Evolutionary conservation across 2,888 invertebrate genomes (phyloP), one percentile per base, ranked within the genome.

Genomic region (Anagyrus pseudococci): DNA sequence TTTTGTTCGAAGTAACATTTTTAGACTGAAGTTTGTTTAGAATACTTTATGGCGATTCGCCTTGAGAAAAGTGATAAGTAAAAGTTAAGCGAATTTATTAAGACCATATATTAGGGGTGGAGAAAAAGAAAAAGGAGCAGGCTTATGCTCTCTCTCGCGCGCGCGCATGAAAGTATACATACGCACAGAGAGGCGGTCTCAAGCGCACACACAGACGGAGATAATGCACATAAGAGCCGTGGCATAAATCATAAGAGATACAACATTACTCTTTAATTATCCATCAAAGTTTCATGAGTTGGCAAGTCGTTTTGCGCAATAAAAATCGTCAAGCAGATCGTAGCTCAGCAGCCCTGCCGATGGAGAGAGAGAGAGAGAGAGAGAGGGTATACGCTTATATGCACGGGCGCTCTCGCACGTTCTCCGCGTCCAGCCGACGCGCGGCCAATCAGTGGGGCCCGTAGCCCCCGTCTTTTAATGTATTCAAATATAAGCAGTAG

Each of bases 401-500:
- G 64, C 64, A 50, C n/a, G 33, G 15, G n/a, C n/a, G 17, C 7
- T 22, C 20, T 4, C 13, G 23, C 29, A 29, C 4, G 29, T 29
- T 29, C 4, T 29, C 10, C 4, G 10, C 29, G 6, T 29, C 29
- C 52, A 46, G 53, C 1, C 53, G 44, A 54, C 48, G 33, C 26
- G 60, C 69, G 71, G 69, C 79, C 80, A 79, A n/a, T 79, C 79
- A 79, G 75, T 75, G 67, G 70, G 66, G 68, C 33, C 23, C 4
- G 49, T 61, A 72, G 70, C 74, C 29, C 10, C 72, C 70, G 72
- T 68, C 69, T 64, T 72, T 77, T 80, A 80, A 80, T 80, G 73
- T 80, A 80, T 80, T 80, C 80, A 80, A 80, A 80, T 80, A 78
- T 80, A 80, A 80, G 80, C 80, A 75, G 80, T 79, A 79, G 79